Base-by-base conservation (phyloP, 2,797 vertebrate species). In the Hirundo rustica region DNA sequence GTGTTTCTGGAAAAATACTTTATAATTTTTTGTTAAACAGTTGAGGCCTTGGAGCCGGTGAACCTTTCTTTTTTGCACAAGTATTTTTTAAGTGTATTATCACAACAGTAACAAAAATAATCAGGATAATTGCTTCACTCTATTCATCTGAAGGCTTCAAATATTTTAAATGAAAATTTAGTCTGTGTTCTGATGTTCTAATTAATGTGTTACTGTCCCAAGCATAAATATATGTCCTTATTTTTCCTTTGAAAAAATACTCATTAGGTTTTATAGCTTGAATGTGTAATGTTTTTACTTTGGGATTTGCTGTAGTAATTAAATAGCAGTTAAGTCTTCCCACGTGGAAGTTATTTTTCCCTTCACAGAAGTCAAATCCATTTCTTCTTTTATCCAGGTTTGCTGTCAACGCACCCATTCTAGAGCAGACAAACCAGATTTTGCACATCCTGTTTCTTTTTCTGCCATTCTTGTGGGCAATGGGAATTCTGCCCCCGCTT, bases 401-500 rank as follows among this genome's bases (percentile, higher is more conserved):
- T 98, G 97, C 98, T 66, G 97, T 96, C 85, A 97, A 98, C 73
- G 82, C 98, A n/a, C 98, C 98, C 89, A 98, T 98, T 96, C 97
- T 99, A 96, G 98, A 98, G 47, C 97, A 98, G 87, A 97, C 98
- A 95, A 99, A 98, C 97, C 99, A 99, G 98, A 98, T 99, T 97
- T 98, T 99, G 93, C 99, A 99, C 68, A 97, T 99, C 92, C 54
- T 99, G 74, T 99, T 99, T 97, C 95, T 99, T 94, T 98, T 98
- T 97, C 97, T 99, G 97, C 99, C 99, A 36, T 97, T 99, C 86
- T 96, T 99, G n/a, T 99, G 99, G 99, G 99, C 99, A 8, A 84
- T 99, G 42, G 99, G 99, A 84, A 98, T 98, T 84, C 98, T 99
- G 88, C 99, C 99, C 44, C 99, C 99, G 0, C 97, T 99, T 66